These are phyloP conservation scores for Smutsia gigantea DNA, from an alignment of 2,797 vertebrate genomes.

Conservation along the genomic window DNA sequence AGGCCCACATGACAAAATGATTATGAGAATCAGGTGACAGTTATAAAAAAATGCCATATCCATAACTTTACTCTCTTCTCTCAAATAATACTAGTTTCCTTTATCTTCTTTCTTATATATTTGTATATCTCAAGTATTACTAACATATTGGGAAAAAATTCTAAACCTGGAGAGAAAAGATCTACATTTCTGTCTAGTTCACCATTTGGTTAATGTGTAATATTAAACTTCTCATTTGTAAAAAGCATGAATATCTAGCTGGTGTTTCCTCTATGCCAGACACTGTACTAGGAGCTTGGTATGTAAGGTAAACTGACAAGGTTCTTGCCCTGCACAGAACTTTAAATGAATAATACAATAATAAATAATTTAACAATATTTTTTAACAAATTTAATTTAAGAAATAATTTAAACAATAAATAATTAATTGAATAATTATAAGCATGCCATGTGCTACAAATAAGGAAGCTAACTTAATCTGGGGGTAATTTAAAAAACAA, in stretches of 20 bases:
- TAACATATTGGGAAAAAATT: not conserved
- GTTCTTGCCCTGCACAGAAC: not conserved
- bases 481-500: not conserved
- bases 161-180: not conserved
- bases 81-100: not conserved
- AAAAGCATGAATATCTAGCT: not conserved
- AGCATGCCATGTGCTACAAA: not conserved
- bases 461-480: not conserved
- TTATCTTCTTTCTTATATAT: slow-evolving; percentile 2
- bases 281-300: not conserved
- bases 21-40: not conserved
- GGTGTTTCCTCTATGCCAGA: not conserved
- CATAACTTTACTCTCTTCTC: not conserved
- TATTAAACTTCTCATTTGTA: not conserved
- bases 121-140: not conserved
- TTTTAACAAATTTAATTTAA: no score
- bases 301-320: not conserved
- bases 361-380: no score
- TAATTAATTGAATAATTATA: not conserved
- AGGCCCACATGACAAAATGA: not conserved
- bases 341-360: not conserved
- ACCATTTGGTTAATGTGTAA: not conserved
- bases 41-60: not conserved
- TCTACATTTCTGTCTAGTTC: not conserved
- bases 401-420: not conserved